Conservation (phyloP, 2,113 vertebrate species). For the Todiramphus saurophagus region DNA sequence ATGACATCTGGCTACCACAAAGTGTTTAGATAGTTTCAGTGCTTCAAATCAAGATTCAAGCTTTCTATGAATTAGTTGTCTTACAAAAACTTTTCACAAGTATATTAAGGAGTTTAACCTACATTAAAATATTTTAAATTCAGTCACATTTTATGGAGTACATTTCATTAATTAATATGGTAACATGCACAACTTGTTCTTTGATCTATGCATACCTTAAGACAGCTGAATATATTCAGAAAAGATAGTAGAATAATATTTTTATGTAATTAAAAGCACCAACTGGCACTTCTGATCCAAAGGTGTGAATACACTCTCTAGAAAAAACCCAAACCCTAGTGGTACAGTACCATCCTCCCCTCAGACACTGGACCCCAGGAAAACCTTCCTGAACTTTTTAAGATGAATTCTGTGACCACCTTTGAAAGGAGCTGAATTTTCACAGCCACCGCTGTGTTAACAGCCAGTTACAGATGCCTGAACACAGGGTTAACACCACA, state of each 20-base stretch:
- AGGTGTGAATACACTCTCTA: neutral
- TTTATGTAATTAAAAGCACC: neutral
- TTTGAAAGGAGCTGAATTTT: neutral
- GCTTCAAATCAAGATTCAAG: neutral
- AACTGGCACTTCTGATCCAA: neutral
- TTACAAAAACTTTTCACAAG: neutral
- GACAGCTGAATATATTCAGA: neutral
- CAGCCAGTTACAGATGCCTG: neutral
- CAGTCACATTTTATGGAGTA: neutral
- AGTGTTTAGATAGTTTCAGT: conserved; percentile 10
- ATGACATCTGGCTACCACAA: conserved; percentile 67
- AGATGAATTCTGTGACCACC: neutral
- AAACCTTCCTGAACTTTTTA: neutral
- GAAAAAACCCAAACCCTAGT: neutral
- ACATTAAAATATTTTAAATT: neutral
- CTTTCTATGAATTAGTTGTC: neutral
- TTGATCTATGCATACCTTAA: neutral
- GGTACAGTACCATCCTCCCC: neutral
- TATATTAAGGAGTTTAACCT: neutral
- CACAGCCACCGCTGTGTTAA: neutral
- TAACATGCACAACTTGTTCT: neutral
- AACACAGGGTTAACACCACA: neutral
- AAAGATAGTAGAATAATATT: neutral
- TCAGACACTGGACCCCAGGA: neutral
- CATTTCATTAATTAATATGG: neutral